phyloP scores from a whole-genome alignment of 1,140 invertebrate genomes.

The Heliconius hewitsoni region DNA sequence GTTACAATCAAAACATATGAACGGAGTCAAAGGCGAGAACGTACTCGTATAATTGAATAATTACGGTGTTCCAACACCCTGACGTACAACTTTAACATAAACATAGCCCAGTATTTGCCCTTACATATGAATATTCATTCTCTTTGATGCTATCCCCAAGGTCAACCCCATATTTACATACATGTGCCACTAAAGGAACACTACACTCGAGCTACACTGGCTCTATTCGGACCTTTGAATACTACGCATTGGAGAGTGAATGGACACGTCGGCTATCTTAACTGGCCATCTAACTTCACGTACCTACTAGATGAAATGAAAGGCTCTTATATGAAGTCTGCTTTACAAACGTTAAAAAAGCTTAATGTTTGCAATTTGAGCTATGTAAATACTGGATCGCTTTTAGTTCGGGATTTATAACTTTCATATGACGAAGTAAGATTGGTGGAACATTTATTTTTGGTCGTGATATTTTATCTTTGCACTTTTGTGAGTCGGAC shows the following conservation, averaged over 20 bases:
- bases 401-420: not conserved
- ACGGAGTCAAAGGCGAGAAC: not conserved
- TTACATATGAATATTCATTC: slow-evolving; percentile 20
- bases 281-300: slow-evolving; percentile 23
- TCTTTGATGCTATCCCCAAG: slow-evolving; percentile 20
- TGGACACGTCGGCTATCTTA: slow-evolving; percentile 23
- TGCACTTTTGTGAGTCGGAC: not conserved
- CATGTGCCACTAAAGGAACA: slow-evolving; percentile 12
- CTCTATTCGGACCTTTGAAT: slow-evolving; percentile 19
- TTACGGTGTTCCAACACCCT: not conserved
- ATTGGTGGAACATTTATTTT: not conserved
- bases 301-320: not conserved
- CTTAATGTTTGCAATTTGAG: slow-evolving; percentile 6
- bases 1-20: not conserved
- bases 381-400: not conserved
- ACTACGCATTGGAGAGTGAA: slow-evolving; percentile 25
- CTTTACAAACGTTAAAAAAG: not conserved
- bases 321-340: not conserved
- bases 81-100: slow-evolving; percentile 3
- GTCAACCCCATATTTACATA: slow-evolving; percentile 26
- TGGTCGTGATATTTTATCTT: not conserved
- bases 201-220: slow-evolving; percentile 3
- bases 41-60: slow-evolving; percentile 2
- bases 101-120: slow-evolving; percentile 7
- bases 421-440: not conserved